A percentile compares a stretch with the other conserved stretches of the same genome.
phyloP scores from a whole-genome alignment of 1,140 invertebrate species.

The Diorhabda carinulata region DNA sequence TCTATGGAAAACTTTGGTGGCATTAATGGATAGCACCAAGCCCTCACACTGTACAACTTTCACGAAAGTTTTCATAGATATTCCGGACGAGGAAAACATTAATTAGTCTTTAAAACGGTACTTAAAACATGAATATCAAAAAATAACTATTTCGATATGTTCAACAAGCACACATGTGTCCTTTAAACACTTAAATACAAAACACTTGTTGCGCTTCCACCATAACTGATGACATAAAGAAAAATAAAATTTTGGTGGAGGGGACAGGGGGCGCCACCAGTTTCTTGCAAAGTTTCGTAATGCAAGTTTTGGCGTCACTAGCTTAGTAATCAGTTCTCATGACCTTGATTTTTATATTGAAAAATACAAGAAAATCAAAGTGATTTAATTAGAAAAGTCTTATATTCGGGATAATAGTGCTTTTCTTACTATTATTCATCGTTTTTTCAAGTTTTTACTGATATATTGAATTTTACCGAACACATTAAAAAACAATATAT shows the following conservation, averaged over 20 bases:
- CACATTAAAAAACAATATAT: too few relatives aligned
- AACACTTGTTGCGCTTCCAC: constrained; percentile 30
- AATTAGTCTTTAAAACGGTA: background rate
- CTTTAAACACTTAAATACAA: constrained; percentile 21
- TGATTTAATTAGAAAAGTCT: too few relatives aligned
- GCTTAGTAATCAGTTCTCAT: too few relatives aligned
- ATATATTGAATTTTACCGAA: too few relatives aligned
- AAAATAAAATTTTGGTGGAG: constrained; percentile 10
- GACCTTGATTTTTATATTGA: too few relatives aligned
- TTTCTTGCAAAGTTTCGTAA: background rate
- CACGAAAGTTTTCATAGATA: constrained; percentile 5
- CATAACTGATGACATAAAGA: constrained; percentile 22
- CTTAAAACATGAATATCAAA: background rate
- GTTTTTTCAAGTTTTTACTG: too few relatives aligned
- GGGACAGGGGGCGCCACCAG: constrained; percentile 1
- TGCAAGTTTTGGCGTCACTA: too few relatives aligned
- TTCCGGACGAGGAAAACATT: background rate
- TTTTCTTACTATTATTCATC: too few relatives aligned
- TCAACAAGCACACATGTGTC: constrained; percentile 12
- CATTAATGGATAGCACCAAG: constrained; percentile 15
- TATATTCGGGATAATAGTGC: too few relatives aligned
- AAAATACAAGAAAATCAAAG: too few relatives aligned
- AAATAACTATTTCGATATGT: background rate
- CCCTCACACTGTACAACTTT: constrained; percentile 12
- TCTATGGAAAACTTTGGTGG: constrained; percentile 6